Base-by-base conservation (phyloP, 2,888 invertebrate genomes). In the Stramonita haemastoma region DNA sequence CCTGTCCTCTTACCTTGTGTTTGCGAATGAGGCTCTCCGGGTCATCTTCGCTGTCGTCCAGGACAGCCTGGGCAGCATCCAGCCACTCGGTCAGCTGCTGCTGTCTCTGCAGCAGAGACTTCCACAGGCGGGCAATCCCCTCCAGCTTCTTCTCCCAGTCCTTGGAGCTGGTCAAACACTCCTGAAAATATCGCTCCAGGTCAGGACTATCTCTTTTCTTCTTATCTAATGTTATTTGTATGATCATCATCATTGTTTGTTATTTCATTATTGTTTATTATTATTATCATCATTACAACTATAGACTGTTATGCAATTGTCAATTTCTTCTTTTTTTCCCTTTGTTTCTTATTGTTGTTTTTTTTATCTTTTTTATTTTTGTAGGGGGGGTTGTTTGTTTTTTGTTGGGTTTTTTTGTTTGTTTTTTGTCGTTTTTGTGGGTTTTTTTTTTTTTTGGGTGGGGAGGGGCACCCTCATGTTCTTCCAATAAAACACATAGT, bases 51-150 rank as follows among this genome's bases (percentile, higher is more conserved):
- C 92, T 92, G 88, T 95, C 98, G 0, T 97, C 97, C 32, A 98
- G 97, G 77, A 98, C 96, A 6, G 97, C 97, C 93, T 98, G 98
- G 0, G 99, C 98, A 86, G 97, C 97, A 0, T 97, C 97, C 0
- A 99, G 97, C 98, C 99, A 99, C 92, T 98, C 98, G 34, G 97
- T 97, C 0, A 99, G 97, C 32, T 97, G 97, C 29, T 97, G 97
- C 95, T 98, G 98, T 95, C 97, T 97, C 93, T 97, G 97, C 89
- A 97, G 97, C 95, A 98, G 98, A 91, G 97, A 97, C 87, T 98
- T 97, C 98, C 98, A 99, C 87, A 98, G 97, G 22, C 98, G 97
- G 0, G 97, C 97, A 0, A 98, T 97, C 91, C 98, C 98, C 93
- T 97, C 97, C 2, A 99, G 96, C 89, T 97, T 97, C 95, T 96